Base-by-base conservation (phyloP, 1,140 invertebrate species). In the Glossosoma conforme region DNA sequence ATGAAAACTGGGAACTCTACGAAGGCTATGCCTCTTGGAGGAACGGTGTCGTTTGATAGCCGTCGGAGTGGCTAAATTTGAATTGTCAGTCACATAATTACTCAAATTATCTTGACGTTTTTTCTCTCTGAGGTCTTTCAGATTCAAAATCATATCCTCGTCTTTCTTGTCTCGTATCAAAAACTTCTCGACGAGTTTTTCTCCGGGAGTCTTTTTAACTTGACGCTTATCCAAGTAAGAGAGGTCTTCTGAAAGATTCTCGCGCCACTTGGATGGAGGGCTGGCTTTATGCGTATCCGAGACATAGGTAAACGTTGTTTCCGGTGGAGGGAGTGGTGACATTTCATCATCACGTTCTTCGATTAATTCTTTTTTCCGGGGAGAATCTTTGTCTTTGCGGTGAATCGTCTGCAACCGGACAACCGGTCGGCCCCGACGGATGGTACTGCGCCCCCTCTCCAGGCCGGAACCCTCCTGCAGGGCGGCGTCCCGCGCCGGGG, bases 151-250 rank as follows among this genome's bases (percentile, higher is more conserved):
- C 20, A 59, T 55, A 45, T 74, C 65, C 38, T 65, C 59, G 6
- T 70, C 55, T 48, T 76, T 72, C 41, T 78, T 81, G 28, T 86
- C 82, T 49, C 79, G 81, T 21, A 89, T 84, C 10, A 82, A 67
- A 65, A 87, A 87, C 63, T 87, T 86, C 61, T 89, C 85, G 6
- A 84, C 76, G n/a, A 88, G 62, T 44, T 84, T 65, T 48, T 86
- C 83, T 1, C 85, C 86, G 0, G 85, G 76, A 0, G 83, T 79
- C 60, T 86, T 87, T 55, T 80, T 78, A 58, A 68, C 69, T 17
- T 51, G 35, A 53, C 63, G 68, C 59, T 69, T 69, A 21, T 67
- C 65, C 57, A 70, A 70, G 55, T 68, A 70, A 32, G 62, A 38
- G 36, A 79, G 60, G 52, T 82, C 77, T 3, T 79, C 74, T 22